Evolutionary conservation across 2,888 invertebrate species (phyloP), one percentile per base, ranked within the genome.

Genomic region (Serrognathus titanus): DNA sequence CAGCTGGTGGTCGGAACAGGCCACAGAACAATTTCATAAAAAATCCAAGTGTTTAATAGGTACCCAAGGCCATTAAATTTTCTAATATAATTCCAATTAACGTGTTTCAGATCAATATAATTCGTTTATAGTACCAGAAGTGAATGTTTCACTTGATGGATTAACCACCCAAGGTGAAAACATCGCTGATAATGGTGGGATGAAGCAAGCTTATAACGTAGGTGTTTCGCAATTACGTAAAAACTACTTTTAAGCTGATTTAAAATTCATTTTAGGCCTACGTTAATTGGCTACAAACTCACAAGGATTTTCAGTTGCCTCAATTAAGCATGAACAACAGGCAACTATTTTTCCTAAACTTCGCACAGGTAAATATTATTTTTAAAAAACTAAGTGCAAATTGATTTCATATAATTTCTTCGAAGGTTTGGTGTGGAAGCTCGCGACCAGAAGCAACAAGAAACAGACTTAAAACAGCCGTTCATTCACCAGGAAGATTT

Each of bases 111-210:
- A 95, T 62, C 97, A 95, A 71, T 95, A 94, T 68, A 86, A 87
- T 55, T 87, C 85, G 64, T 97, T 93, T 69, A 82, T 86, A 0
- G 86, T 96, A 2, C 85, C 88, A 0, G 92, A 92, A 70, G 87
- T 93, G 50, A 85, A 86, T 62, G 85, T 89, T 77, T 81, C 85
- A 20, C 79, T 92, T 4, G 88, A 92, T 66, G 91, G 92, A 1
- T 80, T 87, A 53, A 88, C 87, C 67, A 96, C 96, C 0, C 77
- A 86, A 80, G 92, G 92, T 1, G 97, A 97, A 78, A 97, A 97
- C 71, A 97, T 97, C 69, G 97, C 97, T 0, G 97, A 97, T 74
- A 97, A 97, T 72, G 97, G 97, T 0, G 97, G 97, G 0, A 84
- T 97, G 51, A 94, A 96, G 70, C 93, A 96, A 76, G 91, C 96